These are phyloP conservation scores for Montipora capitata DNA, from an alignment of 92 coral and sea anemone species.

Conservation along the genomic window DNA sequence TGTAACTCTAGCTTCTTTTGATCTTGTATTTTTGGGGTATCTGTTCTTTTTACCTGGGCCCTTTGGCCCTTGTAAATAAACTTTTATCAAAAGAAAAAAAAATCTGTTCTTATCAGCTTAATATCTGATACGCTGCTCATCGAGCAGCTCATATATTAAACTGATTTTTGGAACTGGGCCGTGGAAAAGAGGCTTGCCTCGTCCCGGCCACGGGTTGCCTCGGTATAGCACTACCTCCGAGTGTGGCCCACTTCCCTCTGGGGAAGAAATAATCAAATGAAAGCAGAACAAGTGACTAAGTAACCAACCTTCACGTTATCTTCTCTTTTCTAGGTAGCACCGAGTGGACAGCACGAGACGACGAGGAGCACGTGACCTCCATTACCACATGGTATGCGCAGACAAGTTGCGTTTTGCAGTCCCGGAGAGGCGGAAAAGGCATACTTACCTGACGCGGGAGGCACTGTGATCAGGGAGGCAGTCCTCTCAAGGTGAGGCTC, in stretches of 20 bases:
- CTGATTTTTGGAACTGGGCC: slow-evolving; percentile 89
- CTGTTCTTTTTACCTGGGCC: too few species aligned
- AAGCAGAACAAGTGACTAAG: too few species aligned
- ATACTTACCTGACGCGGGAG: background rate
- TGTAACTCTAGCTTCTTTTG: too few species aligned
- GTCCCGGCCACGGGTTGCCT: slow-evolving; percentile 91
- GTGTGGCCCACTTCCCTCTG: slow-evolving; percentile 76
- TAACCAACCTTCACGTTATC: too few species aligned
- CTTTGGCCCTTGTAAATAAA: too few species aligned
- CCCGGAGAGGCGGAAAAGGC: background rate
- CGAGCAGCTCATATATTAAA: slow-evolving; percentile 93
- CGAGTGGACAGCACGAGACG: too few species aligned
- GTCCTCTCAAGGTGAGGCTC: too few species aligned
- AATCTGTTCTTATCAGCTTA: slow-evolving; percentile 99
- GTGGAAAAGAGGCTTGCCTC: slow-evolving; percentile 93
- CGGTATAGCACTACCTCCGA: slow-evolving; percentile 91
- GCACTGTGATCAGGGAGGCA: too few species aligned
- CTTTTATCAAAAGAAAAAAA: background rate
- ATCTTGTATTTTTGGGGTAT: too few species aligned
- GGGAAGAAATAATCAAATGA: slow-evolving; percentile 5
- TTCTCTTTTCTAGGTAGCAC: too few species aligned
- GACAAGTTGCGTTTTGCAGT: background rate
- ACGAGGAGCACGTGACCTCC: too few species aligned
- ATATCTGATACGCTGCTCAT: slow-evolving; percentile 98
- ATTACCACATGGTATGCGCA: background rate